A percentile compares a stretch with the other conserved stretches of the same genome.
phyloP scores from a whole-genome alignment of 2,113 vertebrate species.

The Cyprinodon brontotheroides region DNA sequence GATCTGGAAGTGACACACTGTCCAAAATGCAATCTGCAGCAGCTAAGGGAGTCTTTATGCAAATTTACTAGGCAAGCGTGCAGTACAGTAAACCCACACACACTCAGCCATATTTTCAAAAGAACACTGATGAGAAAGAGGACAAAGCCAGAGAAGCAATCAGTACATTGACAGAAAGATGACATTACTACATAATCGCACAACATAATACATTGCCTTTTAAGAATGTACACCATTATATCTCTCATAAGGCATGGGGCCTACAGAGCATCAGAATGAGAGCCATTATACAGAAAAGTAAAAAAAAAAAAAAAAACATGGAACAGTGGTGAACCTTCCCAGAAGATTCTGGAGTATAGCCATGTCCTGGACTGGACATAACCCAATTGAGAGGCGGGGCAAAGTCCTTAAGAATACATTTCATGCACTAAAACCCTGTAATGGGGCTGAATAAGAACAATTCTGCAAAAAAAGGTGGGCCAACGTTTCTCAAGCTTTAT shows the following conservation, averaged over 20 bases:
- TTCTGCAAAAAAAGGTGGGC: neutral
- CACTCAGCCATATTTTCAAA: neutral
- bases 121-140: neutral
- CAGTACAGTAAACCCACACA: slow-evolving; percentile 9
- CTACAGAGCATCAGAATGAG: neutral
- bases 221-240: neutral
- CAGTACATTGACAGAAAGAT: slow-evolving; percentile 18
- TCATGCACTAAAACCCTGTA: neutral
- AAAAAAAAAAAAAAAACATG: neutral
- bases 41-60: neutral
- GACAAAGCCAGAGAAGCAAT: slow-evolving; percentile 12
- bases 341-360: no score
- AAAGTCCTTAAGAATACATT: neutral
- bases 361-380: neutral
- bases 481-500: neutral
- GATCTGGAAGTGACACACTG: slow-evolving; percentile 24
- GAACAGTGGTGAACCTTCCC: neutral
- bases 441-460: neutral
- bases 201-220: neutral
- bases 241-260: neutral
- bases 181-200: slow-evolving; percentile 27
- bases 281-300: neutral
- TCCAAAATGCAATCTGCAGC: slow-evolving; percentile 6
- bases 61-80: slow-evolving; percentile 24
- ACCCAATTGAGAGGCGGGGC: neutral